These are phyloP conservation scores for Pachyuromys duprasi DNA, from an alignment of 2,797 vertebrate genomes.

Conservation along the genomic window DNA sequence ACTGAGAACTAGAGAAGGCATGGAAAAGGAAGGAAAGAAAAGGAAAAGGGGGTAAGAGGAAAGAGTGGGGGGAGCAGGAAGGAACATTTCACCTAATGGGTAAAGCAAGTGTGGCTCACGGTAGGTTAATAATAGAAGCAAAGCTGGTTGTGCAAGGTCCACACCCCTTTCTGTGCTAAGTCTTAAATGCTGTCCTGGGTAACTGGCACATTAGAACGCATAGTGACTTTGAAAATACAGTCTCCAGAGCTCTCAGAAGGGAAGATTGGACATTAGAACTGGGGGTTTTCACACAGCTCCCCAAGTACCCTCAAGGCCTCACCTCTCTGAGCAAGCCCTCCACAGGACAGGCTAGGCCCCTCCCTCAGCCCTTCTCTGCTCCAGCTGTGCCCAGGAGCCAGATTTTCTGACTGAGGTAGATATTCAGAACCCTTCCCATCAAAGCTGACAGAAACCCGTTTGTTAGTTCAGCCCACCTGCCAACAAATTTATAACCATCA, in stretches of 20 bases:
- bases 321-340: not conserved
- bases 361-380: not conserved
- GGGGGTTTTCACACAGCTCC: not conserved
- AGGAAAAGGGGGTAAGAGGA: not conserved
- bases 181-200: not conserved
- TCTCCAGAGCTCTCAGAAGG: not conserved
- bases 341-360: not conserved
- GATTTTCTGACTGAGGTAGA: not conserved
- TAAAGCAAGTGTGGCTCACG: not conserved
- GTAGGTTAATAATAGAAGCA: not conserved
- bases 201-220: not conserved
- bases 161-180: not conserved
- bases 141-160: not conserved
- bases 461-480: not conserved
- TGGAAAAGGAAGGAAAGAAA: no score
- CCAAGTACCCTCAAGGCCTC: not conserved
- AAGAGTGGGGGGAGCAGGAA: accelerated
- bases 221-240: not conserved
- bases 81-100: not conserved
- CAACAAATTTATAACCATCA: not conserved
- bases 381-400: not conserved
- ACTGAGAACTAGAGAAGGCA: not conserved
- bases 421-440: not conserved
- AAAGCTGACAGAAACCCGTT: not conserved
- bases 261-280: not conserved